Evolutionary conservation across 2,113 vertebrate species (phyloP).

Genomic region (Dasyornis broadbenti): DNA sequence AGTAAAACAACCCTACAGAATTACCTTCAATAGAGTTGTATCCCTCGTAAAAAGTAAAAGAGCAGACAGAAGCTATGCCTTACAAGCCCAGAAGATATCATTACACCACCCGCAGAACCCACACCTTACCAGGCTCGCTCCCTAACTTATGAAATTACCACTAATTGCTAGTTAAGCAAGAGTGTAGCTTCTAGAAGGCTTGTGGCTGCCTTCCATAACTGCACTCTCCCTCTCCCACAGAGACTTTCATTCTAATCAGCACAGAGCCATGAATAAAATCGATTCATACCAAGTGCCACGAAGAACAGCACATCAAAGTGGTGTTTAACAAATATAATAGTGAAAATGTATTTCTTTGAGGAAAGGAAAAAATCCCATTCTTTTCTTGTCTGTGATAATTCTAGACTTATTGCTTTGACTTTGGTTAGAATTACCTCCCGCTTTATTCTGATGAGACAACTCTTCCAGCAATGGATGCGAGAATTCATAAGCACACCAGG

Average conservation of each 20-base stretch:
- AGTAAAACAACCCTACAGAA: not conserved
- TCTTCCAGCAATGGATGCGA: not conserved
- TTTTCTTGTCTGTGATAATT: not conserved
- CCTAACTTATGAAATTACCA: not conserved
- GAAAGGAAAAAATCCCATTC: fast-evolving
- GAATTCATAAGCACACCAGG: not conserved
- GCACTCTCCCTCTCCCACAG: not conserved
- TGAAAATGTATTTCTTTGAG: not conserved
- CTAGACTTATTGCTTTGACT: not conserved
- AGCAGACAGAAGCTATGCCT: not conserved
- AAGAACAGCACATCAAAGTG: not conserved
- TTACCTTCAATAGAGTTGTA: not conserved
- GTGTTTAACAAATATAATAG: not conserved
- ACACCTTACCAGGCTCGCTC: not conserved
- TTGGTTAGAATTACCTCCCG: not conserved
- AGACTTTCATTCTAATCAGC: not conserved
- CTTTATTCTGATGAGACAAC: not conserved
- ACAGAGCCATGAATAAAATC: not conserved
- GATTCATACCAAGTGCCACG: not conserved
- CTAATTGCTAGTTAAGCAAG: not conserved
- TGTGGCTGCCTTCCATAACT: not conserved
- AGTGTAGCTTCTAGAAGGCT: not conserved
- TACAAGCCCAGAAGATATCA: not conserved
- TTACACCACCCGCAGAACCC: not conserved
- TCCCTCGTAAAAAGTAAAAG: not conserved